Conservation (phyloP, 2,888 invertebrate species). For the Xylocampa areola region DNA sequence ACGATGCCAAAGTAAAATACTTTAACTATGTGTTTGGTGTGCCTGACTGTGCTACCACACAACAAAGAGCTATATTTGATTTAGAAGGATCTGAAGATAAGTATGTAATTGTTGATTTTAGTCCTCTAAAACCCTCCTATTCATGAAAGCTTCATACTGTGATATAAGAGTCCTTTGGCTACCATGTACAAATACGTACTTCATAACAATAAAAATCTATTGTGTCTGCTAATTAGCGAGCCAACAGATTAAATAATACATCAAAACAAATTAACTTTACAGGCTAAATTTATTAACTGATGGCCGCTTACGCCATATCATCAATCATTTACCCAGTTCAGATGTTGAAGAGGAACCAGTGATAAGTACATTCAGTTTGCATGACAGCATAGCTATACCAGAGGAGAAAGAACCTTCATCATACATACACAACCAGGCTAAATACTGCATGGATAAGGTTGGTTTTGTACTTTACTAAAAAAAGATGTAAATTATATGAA, state of each 20-base stretch:
- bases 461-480: conserved; percentile 36
- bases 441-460: conserved; percentile 96
- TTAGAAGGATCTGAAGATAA: conserved; percentile 90
- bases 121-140: neutral
- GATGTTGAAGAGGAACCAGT: conserved; percentile 78
- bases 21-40: conserved; percentile 91
- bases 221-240: too few relatives aligned
- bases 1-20: conserved; percentile 87
- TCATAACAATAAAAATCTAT: too few relatives aligned
- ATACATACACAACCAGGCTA: conserved; percentile 93
- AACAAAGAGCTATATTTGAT: conserved; percentile 92
- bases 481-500: too few relatives aligned
- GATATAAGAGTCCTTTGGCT: too few relatives aligned
- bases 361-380: conserved; percentile 70
- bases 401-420: conserved; percentile 89
- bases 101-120: conserved; percentile 68
- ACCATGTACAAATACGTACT: too few relatives aligned
- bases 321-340: conserved; percentile 88
- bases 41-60: conserved; percentile 92
- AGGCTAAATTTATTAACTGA: conserved; percentile 92
- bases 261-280: conserved; percentile 15
- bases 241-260: too few relatives aligned
- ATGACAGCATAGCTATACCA: conserved; percentile 79
- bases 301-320: conserved; percentile 93
- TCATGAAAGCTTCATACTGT: neutral